Base-by-base conservation (phyloP, 2,888 invertebrate species). In the Hyposoter didymator region DNA sequence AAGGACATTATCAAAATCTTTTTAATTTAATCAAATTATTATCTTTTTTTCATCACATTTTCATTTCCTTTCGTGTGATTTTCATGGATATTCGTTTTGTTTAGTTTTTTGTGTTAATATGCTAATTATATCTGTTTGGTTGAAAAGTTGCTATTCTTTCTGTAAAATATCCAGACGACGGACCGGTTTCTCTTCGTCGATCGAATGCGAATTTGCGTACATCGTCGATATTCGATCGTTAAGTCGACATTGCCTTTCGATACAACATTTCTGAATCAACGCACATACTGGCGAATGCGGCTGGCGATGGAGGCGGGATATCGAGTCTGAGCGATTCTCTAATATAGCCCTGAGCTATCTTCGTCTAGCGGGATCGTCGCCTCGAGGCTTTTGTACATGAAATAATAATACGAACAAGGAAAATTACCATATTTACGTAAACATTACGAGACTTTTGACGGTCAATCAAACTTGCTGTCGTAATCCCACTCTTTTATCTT, bases 391-490 rank as follows among this genome's bases (percentile, higher is more conserved):
- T 59, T 28, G 39, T 39, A 59, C 59, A 14, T 59, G 12, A 28
- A 59, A 14, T 14, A 28, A 28, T 59, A 28, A 28, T 28, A 28
- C 28, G 14, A 59, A 28, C 59, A 14, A 59, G 59, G 28, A 32
- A 82, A 52, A 72, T 84, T 78, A 69, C 69, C 28, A 22, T 69
- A 45, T 69, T 43, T 28, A 69, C 66, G 39, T 66, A 69, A 45
- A 28, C 5, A 45, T 69, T 69, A 43, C 28, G 69, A 43, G 22
- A 19, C 39, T 69, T 69, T 43, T 69, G 35, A 69, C 43, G 43
- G 66, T 66, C 39, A 66, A 69, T 47, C 28, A 12, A 47, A 22
- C n/a, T 59, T 28, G 6, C 59, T 59, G 59, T 14, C 59, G 28
- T 59, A 59, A 59, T 59, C 14, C 28, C 6, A 59, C 28, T 4